A percentile compares a stretch with the other conserved stretches of the same genome.
These are phyloP conservation scores for Ctenoplectra terminalis DNA, from an alignment of 1,140 invertebrate species.

Conservation along the genomic window DNA sequence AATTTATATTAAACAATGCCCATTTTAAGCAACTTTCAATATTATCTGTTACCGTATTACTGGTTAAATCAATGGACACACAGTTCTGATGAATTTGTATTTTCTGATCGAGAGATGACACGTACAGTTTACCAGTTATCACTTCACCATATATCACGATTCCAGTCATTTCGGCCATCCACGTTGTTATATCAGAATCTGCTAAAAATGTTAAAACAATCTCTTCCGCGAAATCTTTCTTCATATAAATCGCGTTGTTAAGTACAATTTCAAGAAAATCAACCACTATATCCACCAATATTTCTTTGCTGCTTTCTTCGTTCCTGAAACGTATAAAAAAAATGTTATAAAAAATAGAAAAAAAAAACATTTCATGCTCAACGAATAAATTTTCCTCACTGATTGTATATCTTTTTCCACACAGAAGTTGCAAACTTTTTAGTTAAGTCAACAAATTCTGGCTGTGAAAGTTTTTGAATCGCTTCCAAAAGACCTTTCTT, in stretches of 20 bases:
- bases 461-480: constrained; percentile 42
- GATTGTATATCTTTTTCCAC: constrained; percentile 71
- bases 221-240: constrained; percentile 53
- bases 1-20: constrained; percentile 74
- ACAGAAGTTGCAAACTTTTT: constrained; percentile 62
- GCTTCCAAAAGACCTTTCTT: constrained; percentile 56
- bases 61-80: constrained; percentile 63
- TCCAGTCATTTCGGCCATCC: constrained; percentile 72
- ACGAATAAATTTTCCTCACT: constrained; percentile 44
- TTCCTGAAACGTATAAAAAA: constrained; percentile 63
- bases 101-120: constrained; percentile 60
- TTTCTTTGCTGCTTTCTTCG: constrained; percentile 69
- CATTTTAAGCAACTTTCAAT: constrained; percentile 75
- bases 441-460: constrained; percentile 61
- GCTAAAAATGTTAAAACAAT: constrained; percentile 69
- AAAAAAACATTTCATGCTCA: neutral
- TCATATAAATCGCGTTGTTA: constrained; percentile 41
- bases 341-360: constrained; percentile 12
- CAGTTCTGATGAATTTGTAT: constrained; percentile 61
- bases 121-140: constrained; percentile 73
- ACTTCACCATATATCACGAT: constrained; percentile 76
- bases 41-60: constrained; percentile 62
- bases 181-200: constrained; percentile 69
- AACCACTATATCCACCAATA: constrained; percentile 77
- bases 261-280: constrained; percentile 80